Percentiles rank a stretch among this genome's conserved stretches.
These are phyloP conservation scores for Sceliomorpha sp. DNA, from an alignment of 2,888 invertebrate genomes.

Conservation along the genomic window DNA sequence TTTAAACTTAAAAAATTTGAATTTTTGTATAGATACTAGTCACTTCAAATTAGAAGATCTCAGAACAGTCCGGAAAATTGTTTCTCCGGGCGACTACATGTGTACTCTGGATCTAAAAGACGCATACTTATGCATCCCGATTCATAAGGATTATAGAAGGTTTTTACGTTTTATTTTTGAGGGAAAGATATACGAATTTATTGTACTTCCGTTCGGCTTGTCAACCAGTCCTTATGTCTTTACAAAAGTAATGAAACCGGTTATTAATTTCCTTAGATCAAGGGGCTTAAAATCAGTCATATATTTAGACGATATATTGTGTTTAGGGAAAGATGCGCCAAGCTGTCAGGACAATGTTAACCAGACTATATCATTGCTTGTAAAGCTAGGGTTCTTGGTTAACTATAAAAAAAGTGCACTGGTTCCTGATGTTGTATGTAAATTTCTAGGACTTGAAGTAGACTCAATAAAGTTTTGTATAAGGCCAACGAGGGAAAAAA, in stretches of 20 bases:
- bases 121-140: conserved; percentile 54
- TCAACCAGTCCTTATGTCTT: conserved; percentile 61
- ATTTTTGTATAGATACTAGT: conserved; percentile 26
- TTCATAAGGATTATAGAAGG: conserved; percentile 55
- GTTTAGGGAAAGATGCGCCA: conserved; percentile 12
- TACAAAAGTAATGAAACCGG: conserved; percentile 65
- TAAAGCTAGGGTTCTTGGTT: conserved; percentile 27
- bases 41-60: conserved; percentile 56
- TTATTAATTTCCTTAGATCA: conserved; percentile 8
- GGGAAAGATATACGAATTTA: conserved; percentile 57
- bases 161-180: conserved; percentile 58
- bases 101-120: conserved; percentile 48
- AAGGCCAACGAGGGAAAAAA: conserved; percentile 10
- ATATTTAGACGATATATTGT: conserved; percentile 37
- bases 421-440: conserved; percentile 6
- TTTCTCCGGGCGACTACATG: conserved; percentile 46
- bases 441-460: conserved; percentile 17
- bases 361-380: conserved; percentile 4
- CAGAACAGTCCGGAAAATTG: conserved; percentile 39
- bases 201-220: conserved; percentile 61
- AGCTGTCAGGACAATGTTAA: conserved; percentile 9
- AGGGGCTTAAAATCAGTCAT: conserved; percentile 25
- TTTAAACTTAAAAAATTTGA: too few species aligned
- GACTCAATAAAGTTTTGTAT: conserved; percentile 3
- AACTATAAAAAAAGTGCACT: conserved; percentile 14